Evolutionary conservation across 1,140 invertebrate species (phyloP).

Genomic region (Goniozus legneri): DNA sequence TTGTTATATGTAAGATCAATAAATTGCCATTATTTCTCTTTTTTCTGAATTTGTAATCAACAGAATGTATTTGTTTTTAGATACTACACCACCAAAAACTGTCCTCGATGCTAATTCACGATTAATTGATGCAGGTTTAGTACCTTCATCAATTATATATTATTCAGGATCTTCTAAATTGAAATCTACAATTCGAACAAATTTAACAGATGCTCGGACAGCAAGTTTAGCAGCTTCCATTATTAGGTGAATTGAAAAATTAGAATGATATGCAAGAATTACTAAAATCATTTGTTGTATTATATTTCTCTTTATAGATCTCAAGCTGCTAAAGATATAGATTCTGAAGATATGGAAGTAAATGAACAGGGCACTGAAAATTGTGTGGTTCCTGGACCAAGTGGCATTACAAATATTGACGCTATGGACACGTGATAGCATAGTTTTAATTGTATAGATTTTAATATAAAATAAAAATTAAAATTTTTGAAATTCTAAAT

Average conservation of each 20-base stretch:
- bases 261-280: too few relatives aligned
- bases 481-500: too few relatives aligned
- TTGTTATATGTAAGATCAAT: slow-evolving; percentile 65
- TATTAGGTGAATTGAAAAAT: slow-evolving; percentile 45
- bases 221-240: slow-evolving; percentile 49
- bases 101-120: slow-evolving; percentile 57
- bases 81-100: slow-evolving; percentile 72
- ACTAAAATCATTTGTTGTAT: too few relatives aligned
- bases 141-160: slow-evolving; percentile 73
- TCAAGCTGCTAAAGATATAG: neutral
- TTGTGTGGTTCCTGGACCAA: slow-evolving; percentile 17
- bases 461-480: too few relatives aligned
- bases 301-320: neutral
- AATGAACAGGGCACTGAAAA: slow-evolving; percentile 19
- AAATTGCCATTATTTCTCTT: too few relatives aligned
- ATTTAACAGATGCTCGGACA: slow-evolving; percentile 47
- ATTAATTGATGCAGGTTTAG: slow-evolving; percentile 66
- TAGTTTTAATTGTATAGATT: too few relatives aligned
- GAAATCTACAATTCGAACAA: slow-evolving; percentile 46
- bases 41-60: too few relatives aligned
- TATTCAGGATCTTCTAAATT: slow-evolving; percentile 56
- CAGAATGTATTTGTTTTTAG: slow-evolving; percentile 57
- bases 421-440: too few relatives aligned
- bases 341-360: slow-evolving; percentile 16
- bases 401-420: slow-evolving; percentile 11